These are phyloP conservation scores for Aleiodes testaceus DNA, from an alignment of 2,888 invertebrate genomes.

Conservation along the genomic window DNA sequence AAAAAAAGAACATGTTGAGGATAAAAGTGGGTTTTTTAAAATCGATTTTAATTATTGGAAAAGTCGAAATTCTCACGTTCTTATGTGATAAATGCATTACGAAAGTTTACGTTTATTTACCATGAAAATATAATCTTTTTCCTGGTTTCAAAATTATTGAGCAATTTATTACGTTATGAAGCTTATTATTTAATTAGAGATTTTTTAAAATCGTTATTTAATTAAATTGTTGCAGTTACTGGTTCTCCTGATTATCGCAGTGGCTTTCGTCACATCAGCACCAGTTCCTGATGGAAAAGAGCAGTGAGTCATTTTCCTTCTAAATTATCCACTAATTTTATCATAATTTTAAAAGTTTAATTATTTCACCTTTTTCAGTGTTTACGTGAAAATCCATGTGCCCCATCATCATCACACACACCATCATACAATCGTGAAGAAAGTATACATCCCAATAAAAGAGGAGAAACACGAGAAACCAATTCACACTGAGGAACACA, in stretches of 20 bases:
- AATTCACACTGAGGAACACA: conserved; percentile 45
- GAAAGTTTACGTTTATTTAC: conserved; percentile 15
- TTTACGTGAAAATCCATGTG: conserved; percentile 65
- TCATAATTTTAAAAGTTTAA: neutral
- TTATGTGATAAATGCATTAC: conserved; percentile 12
- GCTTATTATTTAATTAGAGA: conserved; percentile 1
- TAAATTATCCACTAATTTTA: neutral
- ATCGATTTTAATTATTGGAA: neutral
- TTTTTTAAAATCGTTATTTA: conserved; percentile 21
- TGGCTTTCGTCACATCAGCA: conserved; percentile 48
- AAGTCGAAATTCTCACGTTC: neutral
- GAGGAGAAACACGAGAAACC: conserved; percentile 47
- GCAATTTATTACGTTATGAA: neutral
- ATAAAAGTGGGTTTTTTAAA: conserved; percentile 46
- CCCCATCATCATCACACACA: conserved; percentile 65
- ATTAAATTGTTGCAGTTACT: conserved; percentile 49
- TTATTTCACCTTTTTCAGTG: conserved; percentile 56
- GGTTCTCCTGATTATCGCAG: conserved; percentile 50
- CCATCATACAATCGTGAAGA: conserved; percentile 65
- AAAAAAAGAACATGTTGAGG: conserved; percentile 43
- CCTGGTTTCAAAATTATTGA: neutral
- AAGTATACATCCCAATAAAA: conserved; percentile 64
- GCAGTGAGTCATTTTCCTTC: conserved; percentile 54
- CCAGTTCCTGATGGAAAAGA: conserved; percentile 55
- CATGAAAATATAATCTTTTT: conserved; percentile 10